Conservation (phyloP, 2,113 vertebrate genomes). For the Pangasianodon hypophthalmus region DNA sequence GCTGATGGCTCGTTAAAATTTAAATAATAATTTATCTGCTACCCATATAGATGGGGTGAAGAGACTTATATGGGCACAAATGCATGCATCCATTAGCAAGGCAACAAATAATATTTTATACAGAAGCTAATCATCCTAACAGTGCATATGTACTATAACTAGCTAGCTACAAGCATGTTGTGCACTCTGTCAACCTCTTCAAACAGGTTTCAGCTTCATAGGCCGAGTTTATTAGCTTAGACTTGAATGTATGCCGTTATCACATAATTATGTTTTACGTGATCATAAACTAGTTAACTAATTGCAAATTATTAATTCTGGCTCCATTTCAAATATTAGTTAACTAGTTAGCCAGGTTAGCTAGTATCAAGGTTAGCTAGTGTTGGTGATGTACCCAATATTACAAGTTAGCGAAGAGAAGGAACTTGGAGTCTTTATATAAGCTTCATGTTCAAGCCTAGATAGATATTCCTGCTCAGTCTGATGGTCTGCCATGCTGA, state of each 20-base stretch:
- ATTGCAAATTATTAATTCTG: background rate
- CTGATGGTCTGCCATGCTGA: background rate
- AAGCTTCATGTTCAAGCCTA: background rate
- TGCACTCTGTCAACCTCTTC: background rate
- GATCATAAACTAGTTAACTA: background rate
- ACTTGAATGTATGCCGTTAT: background rate
- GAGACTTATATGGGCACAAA: background rate
- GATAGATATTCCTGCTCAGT: background rate
- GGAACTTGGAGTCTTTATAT: background rate
- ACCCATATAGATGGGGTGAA: background rate
- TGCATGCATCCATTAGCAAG: background rate
- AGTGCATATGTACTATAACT: background rate
- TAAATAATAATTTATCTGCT: background rate
- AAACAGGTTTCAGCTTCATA: background rate
- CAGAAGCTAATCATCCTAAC: background rate
- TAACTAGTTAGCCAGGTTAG: background rate
- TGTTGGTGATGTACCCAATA: no score
- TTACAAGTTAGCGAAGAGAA: no score
- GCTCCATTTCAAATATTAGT: background rate
- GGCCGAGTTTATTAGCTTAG: background rate
- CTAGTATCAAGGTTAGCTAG: no score
- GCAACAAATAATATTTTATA: background rate
- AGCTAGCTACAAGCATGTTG: background rate
- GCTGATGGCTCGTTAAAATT: background rate
- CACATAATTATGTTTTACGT: background rate